Base-by-base conservation (phyloP, 2,888 invertebrate genomes). In the Dynastes tityus region DNA sequence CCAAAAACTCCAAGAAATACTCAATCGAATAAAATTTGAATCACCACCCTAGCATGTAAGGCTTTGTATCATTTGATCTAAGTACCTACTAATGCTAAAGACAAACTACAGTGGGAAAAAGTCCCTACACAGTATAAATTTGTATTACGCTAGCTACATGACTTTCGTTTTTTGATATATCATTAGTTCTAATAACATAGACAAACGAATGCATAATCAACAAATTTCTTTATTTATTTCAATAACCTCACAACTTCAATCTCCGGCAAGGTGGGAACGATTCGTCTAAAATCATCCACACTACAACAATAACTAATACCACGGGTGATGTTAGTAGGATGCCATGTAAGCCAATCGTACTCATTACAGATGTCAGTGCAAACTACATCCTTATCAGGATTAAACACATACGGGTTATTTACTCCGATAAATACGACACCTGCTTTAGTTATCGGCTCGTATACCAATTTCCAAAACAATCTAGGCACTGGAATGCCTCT, bases 261-360 rank as follows among this genome's bases (percentile, higher is more conserved):
- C 2, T 86, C 81, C 0, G 93, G 93, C n/a, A 93, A 85, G 80
- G 90, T 90, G 0, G 89, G 88, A 5, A 94, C 88, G 1, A 87
- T 87, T 80, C 88, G 88, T 63, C 91, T 89, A 83, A 93, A 91
- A 80, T 92, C 92, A 29, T 90, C 87, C 27, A 93, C 88, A 1
- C 89, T 88, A 84, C 93, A 94, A 83, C 92, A 93, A 86, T 93
- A 93, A 67, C 91, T 91, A 86, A 91, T 91, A 0, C 93, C 93
- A 22, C 89, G 85, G 78, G 88, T 87, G 40, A 91, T 87, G 81
- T 91, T 88, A 79, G 90, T 88, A 0, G 90, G 87, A 1, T 84
- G 79, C 92, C 92, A 93, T 1, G 85, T 86, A n/a, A 93, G 85
- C 93, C 94, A 93, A 82, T 87, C 88, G 82, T 93, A 90, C 67